Percentiles rank a stretch among this genome's conserved stretches.
Conservation (phyloP, 2,113 vertebrate genomes). For the Ceyx melanurus region DNA sequence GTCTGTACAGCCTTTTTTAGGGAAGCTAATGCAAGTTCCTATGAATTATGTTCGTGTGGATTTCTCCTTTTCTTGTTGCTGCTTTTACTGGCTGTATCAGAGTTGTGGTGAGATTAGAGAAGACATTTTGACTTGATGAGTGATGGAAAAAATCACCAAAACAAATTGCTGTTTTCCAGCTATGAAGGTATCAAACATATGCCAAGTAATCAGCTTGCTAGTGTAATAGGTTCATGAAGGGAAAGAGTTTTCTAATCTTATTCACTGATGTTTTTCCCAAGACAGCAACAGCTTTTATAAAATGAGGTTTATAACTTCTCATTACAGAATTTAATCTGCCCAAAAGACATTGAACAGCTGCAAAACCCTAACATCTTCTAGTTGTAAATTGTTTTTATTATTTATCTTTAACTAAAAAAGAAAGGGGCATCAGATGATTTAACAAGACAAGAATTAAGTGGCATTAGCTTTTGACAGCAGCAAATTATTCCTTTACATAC, state of each 20-base stretch:
- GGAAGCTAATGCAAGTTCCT: neutral
- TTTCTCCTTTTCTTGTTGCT: neutral
- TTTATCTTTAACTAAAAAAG: conserved; percentile 81
- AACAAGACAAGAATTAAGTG: conserved; percentile 76
- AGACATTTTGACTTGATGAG: conserved; percentile 62
- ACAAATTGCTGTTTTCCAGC: conserved; percentile 75
- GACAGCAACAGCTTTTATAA: conserved; percentile 81
- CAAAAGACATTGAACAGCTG: conserved; percentile 80
- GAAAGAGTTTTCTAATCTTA: conserved; percentile 75
- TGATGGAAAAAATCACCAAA: conserved; percentile 70
- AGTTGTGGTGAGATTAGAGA: conserved; percentile 24
- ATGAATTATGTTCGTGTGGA: neutral
- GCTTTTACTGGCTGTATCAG: conserved; percentile 8
- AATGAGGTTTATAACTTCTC: conserved; percentile 82
- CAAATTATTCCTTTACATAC: conserved; percentile 61
- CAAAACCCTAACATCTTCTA: conserved; percentile 71
- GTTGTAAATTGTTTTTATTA: conserved; percentile 80
- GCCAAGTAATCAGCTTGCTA: conserved; percentile 70
- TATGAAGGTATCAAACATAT: conserved; percentile 75
- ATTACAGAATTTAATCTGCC: conserved; percentile 83
- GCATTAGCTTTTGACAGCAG: conserved; percentile 69
- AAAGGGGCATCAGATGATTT: conserved; percentile 72
- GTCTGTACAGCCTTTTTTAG: neutral
- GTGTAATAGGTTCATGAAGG: conserved; percentile 75
- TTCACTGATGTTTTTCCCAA: conserved; percentile 76